These are phyloP conservation scores for Chironomus tepperi DNA, from an alignment of 1,140 invertebrate genomes.

Conservation along the genomic window DNA sequence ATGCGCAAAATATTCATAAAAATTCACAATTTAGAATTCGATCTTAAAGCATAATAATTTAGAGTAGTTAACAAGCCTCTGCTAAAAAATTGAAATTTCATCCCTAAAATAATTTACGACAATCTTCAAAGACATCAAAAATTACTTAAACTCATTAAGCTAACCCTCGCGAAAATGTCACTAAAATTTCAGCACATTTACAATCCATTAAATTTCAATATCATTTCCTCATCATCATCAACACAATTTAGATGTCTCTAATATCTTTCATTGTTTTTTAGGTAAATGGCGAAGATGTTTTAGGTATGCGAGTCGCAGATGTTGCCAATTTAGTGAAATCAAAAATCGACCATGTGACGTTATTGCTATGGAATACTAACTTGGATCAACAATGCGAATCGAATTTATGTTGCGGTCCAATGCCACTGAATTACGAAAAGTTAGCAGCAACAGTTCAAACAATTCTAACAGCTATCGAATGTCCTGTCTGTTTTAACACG, in stretches of 20 bases:
- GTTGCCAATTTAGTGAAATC: constrained; percentile 47
- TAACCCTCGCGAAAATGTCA: too few relatives aligned
- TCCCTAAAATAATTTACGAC: too few relatives aligned
- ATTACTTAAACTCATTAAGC: too few relatives aligned
- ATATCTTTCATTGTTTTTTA: constrained; percentile 26
- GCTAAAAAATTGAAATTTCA: too few relatives aligned
- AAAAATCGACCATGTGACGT: constrained; percentile 38
- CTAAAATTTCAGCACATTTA: too few relatives aligned
- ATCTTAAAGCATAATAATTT: too few relatives aligned
- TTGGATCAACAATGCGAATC: constrained; percentile 41
- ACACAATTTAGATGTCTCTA: background rate
- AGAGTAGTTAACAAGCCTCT: too few relatives aligned
- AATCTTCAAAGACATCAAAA: too few relatives aligned
- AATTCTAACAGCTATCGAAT: constrained; percentile 49
- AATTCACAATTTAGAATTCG: too few relatives aligned
- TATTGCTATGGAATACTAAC: constrained; percentile 43
- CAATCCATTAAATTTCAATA: too few relatives aligned
- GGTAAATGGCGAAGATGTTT: constrained; percentile 51
- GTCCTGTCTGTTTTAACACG: constrained; percentile 52
- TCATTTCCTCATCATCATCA: background rate
- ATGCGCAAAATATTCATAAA: too few relatives aligned
- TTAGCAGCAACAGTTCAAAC: constrained; percentile 43
- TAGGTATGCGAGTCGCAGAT: constrained; percentile 49
- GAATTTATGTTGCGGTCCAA: constrained; percentile 45
- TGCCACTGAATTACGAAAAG: constrained; percentile 44